Percentiles rank a stretch among this genome's conserved stretches.
These are phyloP conservation scores for Rhinoderma darwinii DNA, from an alignment of 2,113 vertebrate genomes.

Conservation along the genomic window DNA sequence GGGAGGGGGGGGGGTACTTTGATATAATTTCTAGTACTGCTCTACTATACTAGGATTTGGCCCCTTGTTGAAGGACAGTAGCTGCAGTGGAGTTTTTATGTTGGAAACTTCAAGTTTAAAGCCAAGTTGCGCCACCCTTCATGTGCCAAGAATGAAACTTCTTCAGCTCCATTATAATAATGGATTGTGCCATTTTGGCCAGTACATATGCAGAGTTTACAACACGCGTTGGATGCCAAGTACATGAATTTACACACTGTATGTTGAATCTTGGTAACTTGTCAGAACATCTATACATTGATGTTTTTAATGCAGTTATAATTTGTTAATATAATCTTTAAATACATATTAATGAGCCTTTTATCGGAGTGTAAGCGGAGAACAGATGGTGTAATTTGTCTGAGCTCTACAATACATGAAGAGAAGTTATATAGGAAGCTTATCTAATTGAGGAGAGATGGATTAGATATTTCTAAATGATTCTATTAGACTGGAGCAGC, in stretches of 20 bases:
- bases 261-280: not conserved
- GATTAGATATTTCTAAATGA: constrained; percentile 40
- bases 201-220: not conserved
- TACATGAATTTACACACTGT: not conserved
- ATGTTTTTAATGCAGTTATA: not conserved
- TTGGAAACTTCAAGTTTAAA: too few relatives aligned
- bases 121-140: too few relatives aligned
- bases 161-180: too few relatives aligned
- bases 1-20: too few relatives aligned
- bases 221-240: not conserved
- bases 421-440: constrained; percentile 29
- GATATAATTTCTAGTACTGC: too few relatives aligned
- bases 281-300: not conserved
- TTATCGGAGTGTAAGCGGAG: not conserved
- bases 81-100: too few relatives aligned
- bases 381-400: constrained; percentile 24
- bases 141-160: too few relatives aligned
- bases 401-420: not conserved
- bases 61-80: too few relatives aligned
- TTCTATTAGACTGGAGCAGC: constrained; percentile 36
- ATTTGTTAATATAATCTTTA: constrained; percentile 4
- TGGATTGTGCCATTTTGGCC: not conserved
- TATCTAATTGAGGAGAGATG: constrained; percentile 41
- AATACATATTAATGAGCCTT: constrained; percentile 21
- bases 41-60: too few relatives aligned